Conservation (phyloP, 2,888 invertebrate species). For the Dysmachus trigonus region DNA sequence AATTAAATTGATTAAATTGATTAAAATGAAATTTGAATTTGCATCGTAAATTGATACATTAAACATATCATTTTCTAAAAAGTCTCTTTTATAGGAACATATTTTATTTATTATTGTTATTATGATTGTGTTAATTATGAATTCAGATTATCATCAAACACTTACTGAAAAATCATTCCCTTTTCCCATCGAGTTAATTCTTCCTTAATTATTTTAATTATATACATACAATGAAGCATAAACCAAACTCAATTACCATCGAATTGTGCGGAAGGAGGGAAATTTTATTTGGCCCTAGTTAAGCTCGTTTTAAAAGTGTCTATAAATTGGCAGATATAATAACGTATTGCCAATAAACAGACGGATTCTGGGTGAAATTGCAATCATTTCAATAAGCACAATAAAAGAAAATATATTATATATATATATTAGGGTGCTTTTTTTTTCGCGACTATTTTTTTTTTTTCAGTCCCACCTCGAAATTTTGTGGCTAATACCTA, state of each 20-base stretch:
- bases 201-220: background rate
- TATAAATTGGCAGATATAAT: background rate
- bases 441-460: no score
- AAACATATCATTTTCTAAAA: background rate
- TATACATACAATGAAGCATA: background rate
- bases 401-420: background rate
- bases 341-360: background rate
- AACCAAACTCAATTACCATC: background rate
- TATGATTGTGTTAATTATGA: background rate
- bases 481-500: no score
- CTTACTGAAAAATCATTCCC: background rate
- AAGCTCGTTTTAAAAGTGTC: background rate
- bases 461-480: no score
- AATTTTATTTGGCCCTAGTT: background rate
- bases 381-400: background rate
- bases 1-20: no score
- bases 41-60: no score
- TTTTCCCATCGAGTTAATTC: background rate
- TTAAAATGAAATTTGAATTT: no score
- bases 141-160: background rate
- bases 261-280: background rate
- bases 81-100: background rate
- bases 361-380: background rate
- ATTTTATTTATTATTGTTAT: background rate
- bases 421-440: no score